These are phyloP conservation scores for Melanostoma mellinum DNA, from an alignment of 2,888 invertebrate species.

Conservation along the genomic window DNA sequence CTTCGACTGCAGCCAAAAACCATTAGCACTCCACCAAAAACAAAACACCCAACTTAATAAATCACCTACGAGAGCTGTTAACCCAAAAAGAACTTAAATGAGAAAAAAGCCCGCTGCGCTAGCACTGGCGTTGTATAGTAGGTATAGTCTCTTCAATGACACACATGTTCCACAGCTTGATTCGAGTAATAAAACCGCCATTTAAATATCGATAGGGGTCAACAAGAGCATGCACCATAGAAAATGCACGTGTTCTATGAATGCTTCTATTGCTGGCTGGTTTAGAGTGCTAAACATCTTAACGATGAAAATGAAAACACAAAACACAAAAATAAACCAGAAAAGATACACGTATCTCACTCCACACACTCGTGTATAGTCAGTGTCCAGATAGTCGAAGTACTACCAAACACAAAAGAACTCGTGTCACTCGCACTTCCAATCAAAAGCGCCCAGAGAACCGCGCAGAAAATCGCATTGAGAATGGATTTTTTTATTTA, in stretches of 20 bases:
- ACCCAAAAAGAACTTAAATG: conserved; percentile 16
- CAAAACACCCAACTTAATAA: conserved; percentile 46
- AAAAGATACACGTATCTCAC: conserved; percentile 46
- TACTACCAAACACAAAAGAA: conserved; percentile 61
- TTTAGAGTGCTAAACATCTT: neutral
- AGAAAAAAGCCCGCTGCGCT: conserved; percentile 5
- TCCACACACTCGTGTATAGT: conserved; percentile 18
- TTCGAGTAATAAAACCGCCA: conserved; percentile 59
- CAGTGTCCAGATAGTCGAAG: conserved; percentile 30
- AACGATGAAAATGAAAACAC: conserved; percentile 14
- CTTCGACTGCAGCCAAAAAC: conserved; percentile 18
- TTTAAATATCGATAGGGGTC: conserved; percentile 72
- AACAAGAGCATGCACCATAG: conserved; percentile 68
- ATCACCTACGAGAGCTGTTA: conserved; percentile 45
- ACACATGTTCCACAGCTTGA: conserved; percentile 66
- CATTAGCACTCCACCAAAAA: conserved; percentile 38
- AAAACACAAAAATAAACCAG: conserved; percentile 28
- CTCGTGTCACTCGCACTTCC: conserved; percentile 70
- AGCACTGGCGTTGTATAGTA: neutral
- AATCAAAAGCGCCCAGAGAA: conserved; percentile 43
- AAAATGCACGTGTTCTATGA: conserved; percentile 70
- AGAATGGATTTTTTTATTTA: conserved; percentile 45
- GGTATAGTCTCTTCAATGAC: conserved; percentile 40
- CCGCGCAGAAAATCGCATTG: conserved; percentile 45
- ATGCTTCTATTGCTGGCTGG: conserved; percentile 27